Evolutionary conservation across 1,140 invertebrate genomes (phyloP).

Genomic region (Drosophila kepulauana): DNA sequence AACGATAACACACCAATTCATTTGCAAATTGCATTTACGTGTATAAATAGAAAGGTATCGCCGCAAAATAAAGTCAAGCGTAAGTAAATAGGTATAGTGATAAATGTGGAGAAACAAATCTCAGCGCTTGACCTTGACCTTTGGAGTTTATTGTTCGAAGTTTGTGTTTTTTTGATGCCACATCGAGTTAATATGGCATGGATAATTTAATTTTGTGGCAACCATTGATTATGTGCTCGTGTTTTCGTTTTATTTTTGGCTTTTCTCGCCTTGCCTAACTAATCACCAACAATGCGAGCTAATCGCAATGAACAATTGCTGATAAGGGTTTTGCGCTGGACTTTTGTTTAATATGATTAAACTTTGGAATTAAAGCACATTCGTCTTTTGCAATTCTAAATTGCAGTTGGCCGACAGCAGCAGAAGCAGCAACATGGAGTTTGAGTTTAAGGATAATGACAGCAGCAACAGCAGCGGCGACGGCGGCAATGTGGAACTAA

Average conservation of each 20-base stretch:
- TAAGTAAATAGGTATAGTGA: constrained; percentile 32
- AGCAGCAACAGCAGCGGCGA: constrained; percentile 28
- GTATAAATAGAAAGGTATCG: not conserved
- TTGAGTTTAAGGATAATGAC: constrained; percentile 52
- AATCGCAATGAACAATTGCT: constrained; percentile 47
- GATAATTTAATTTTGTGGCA: constrained; percentile 13
- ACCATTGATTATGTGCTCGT: constrained; percentile 5
- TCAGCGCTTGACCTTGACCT: constrained; percentile 62
- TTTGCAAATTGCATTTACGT: not conserved
- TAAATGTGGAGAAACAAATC: constrained; percentile 12
- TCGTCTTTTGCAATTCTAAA: constrained; percentile 25
- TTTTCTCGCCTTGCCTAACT: constrained; percentile 38
- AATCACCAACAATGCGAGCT: constrained; percentile 50
- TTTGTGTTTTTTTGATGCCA: not conserved
- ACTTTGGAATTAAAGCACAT: constrained; percentile 70
- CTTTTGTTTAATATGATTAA: constrained; percentile 36
- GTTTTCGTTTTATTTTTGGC: not conserved
- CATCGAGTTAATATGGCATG: constrained; percentile 3
- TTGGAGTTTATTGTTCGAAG: constrained; percentile 15
- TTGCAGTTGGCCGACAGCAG: constrained; percentile 34
- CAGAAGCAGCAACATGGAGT: constrained; percentile 50
- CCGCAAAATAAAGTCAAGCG: constrained; percentile 20
- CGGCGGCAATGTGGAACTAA: constrained; percentile 16
- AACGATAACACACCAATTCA: not conserved
- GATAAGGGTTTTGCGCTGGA: constrained; percentile 45